Evolutionary conservation across 2,888 invertebrate species (phyloP), one percentile per base, ranked within the genome.

Genomic region (Meganola albula): DNA sequence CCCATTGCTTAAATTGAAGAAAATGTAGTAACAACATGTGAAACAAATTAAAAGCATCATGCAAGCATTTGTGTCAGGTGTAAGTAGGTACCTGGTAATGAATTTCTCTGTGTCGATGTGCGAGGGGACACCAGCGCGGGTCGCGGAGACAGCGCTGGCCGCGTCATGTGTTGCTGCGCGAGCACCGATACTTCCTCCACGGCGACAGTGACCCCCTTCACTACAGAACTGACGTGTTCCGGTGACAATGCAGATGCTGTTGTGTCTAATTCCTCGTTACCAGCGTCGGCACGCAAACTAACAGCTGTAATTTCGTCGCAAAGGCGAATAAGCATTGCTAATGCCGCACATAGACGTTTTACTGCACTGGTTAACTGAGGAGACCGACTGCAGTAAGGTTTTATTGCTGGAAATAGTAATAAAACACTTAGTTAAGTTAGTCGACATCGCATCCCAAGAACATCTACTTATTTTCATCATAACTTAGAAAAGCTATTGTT

Each of bases 301-400:
- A 92, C 90, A 47, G 91, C 91, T 43, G 96, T 88, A 29, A 95
- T 93, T 73, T 96, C 94, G 74, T 97, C 97, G 72, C 97, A 96
- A 47, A 96, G 89, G 58, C 94, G 93, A 55, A 97, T 92, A 51
- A 97, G 88, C 79, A 93, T 92, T 2, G 95, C 96, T 43, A 97
- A 86, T 44, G 94, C 93, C 53, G 93, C 91, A 65, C 96, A 96
- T 35, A 97, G 92, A 63, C 94, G 92, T 70, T 93, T 94, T 31
- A 94, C 94, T 8, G 95, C 95, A 32, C 93, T 92, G 59, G 89
- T 89, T 52, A 95, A 78, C 25, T 88, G 88, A 33, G 92, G 91
- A 53, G 93, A 93, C 29, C 84, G 67, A 37, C 70, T 61, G 63
- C 84, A 84, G 60, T 84, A 86, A 10, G 87, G 86, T 54, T 85